Percentiles rank a stretch among this genome's conserved stretches.
Conservation (phyloP, 2,888 invertebrate genomes). For the Osmoderma eremita region DNA sequence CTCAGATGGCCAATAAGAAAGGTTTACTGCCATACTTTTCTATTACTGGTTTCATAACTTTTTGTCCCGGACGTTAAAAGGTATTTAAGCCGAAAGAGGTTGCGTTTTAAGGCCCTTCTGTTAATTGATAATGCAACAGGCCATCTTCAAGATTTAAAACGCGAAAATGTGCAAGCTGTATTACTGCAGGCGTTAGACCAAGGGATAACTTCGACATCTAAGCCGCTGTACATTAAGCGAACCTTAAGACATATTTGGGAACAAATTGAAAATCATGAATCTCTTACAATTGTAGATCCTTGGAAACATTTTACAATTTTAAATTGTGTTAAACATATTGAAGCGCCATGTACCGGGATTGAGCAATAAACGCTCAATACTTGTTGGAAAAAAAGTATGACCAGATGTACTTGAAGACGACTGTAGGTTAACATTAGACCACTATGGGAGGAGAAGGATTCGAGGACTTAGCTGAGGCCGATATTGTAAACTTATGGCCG, state of each 20-base stretch:
- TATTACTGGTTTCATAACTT: slow-evolving; percentile 1
- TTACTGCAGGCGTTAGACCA: slow-evolving; percentile 54
- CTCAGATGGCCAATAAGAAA: background rate
- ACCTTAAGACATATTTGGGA: too few relatives aligned
- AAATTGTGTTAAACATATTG: slow-evolving; percentile 38
- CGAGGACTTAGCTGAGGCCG: slow-evolving; percentile 28
- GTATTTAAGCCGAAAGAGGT: slow-evolving; percentile 4
- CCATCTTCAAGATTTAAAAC: slow-evolving; percentile 45
- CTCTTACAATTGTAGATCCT: slow-evolving; percentile 42
- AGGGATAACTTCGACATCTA: slow-evolving; percentile 54
- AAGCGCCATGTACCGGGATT: slow-evolving; percentile 43
- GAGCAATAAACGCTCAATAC: slow-evolving; percentile 50
- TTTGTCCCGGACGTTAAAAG: background rate
- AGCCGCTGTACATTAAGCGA: slow-evolving; percentile 44
- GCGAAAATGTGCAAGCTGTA: slow-evolving; percentile 46
- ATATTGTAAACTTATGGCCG: too few relatives aligned
- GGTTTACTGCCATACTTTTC: slow-evolving; percentile 2
- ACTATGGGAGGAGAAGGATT: slow-evolving; percentile 46
- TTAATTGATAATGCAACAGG: slow-evolving; percentile 47
- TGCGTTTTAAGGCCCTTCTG: too few relatives aligned
- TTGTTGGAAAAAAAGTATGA: slow-evolving; percentile 52
- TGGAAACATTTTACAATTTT: slow-evolving; percentile 50
- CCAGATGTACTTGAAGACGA: slow-evolving; percentile 46
- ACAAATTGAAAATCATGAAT: too few relatives aligned
- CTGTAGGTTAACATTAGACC: slow-evolving; percentile 33